phyloP scores from a whole-genome alignment of 2,888 invertebrate species.

The Heliconius sara region DNA sequence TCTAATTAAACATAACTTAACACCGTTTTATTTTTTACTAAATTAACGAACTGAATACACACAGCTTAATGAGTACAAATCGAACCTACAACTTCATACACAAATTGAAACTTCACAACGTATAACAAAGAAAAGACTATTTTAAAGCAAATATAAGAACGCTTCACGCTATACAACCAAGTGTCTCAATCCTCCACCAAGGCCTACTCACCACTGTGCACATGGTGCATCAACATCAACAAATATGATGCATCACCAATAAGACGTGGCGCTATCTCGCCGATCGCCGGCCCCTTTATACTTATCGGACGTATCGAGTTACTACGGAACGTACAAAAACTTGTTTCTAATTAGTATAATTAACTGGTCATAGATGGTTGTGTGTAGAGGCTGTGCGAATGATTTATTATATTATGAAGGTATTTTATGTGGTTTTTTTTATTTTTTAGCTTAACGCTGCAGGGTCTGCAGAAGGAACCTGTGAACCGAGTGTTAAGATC shows the following conservation, averaged over 20 bases:
- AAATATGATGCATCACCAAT: conserved; percentile 53
- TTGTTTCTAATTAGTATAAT: conserved; percentile 79
- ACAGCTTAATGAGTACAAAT: not conserved
- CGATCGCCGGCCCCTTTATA: conserved; percentile 61
- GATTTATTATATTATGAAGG: not conserved
- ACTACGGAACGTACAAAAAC: conserved; percentile 67
- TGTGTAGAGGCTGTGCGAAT: conserved; percentile 37
- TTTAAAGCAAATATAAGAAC: not conserved
- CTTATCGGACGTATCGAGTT: conserved; percentile 67
- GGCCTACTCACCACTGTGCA: too few species aligned
- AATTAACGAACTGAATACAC: not conserved
- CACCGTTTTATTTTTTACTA: too few species aligned
- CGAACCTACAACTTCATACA: not conserved
- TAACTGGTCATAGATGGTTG: conserved; percentile 54
- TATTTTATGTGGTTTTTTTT: not conserved
- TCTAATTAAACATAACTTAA: not conserved
- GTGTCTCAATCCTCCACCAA: conserved; percentile 27
- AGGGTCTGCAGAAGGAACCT: too few species aligned
- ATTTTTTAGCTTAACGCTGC: too few species aligned
- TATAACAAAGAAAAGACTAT: not conserved
- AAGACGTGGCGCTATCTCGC: conserved; percentile 50
- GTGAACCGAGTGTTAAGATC: too few species aligned
- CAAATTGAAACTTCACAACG: not conserved
- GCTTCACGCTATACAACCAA: not conserved
- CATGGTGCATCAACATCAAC: conserved; percentile 44